Evolutionary conservation across 2,113 vertebrate genomes (phyloP).

Genomic region (Zingel zingel): DNA sequence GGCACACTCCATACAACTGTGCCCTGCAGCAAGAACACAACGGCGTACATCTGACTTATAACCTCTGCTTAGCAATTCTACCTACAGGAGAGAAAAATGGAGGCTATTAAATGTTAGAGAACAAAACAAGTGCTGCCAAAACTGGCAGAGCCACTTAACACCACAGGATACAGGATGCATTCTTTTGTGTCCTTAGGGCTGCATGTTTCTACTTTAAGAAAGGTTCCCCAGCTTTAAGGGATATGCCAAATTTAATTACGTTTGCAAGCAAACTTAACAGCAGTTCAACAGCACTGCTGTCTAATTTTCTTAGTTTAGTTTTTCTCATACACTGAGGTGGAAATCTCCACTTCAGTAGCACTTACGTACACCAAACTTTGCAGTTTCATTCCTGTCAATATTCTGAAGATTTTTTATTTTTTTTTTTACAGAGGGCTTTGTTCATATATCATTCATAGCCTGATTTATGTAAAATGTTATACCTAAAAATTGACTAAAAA

Average conservation of each 20-base stretch:
- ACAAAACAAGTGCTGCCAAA: conserved; percentile 43
- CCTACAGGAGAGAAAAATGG: conserved; percentile 23
- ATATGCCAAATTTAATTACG: not conserved
- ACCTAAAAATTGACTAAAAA: too few species aligned
- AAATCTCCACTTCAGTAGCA: too few species aligned
- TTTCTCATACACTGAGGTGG: too few species aligned
- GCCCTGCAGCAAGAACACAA: conserved; percentile 52
- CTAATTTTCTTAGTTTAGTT: too few species aligned
- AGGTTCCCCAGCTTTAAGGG: conserved; percentile 12
- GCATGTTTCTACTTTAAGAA: conserved; percentile 3
- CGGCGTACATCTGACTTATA: conserved; percentile 32
- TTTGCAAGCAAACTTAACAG: not conserved
- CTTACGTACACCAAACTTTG: too few species aligned
- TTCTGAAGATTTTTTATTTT: too few species aligned
- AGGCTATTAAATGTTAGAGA: conserved; percentile 20
- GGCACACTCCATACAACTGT: conserved; percentile 21
- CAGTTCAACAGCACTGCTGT: not conserved
- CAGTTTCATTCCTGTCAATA: too few species aligned
- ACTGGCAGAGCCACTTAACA: conserved; percentile 27
- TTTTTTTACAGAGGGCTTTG: too few species aligned
- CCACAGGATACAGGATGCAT: conserved; percentile 1
- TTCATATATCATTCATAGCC: too few species aligned
- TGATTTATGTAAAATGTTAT: too few species aligned
- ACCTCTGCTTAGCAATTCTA: conserved; percentile 39
- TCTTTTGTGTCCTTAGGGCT: conserved; percentile 16